Evolutionary conservation across 1,140 invertebrate genomes (phyloP), one percentile per base, ranked within the genome.

Genomic region (Phymorhynchus buccinoides): DNA sequence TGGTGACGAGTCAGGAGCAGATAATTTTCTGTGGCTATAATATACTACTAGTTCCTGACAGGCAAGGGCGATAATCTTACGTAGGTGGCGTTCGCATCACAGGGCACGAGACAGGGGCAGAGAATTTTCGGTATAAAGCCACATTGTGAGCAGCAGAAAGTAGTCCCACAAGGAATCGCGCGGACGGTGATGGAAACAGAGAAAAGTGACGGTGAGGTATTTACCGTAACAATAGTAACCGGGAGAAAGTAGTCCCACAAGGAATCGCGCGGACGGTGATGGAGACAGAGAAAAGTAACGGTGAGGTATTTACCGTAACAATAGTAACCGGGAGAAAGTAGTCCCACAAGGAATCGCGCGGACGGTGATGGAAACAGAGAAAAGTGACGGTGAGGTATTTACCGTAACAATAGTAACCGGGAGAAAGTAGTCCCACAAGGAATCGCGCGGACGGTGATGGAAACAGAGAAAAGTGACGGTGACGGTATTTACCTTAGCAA

Each of bases 121-220:
- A n/a, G n/a, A n/a, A n/a, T n/a, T n/a, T n/a, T n/a, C n/a, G n/a
- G n/a, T n/a, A n/a, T n/a, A n/a, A n/a, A 2, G 48, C 27, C 32
- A 35, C n/a, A 41, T 16, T 0, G 48, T 32, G 37, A 35, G 32
- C 3, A 52, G 79, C 42, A 62, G 27, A 35, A 62, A 56, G 32
- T 80, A 80, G 42, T 56, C 78, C 86, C 87, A 90, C 3, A 81
- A 56, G 4, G 48, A 82, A 3, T 83, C 52, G 0, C 44, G 32
- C 1, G 75, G 75, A 42, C 52, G 86, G 30, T 85, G 86, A 3
- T 85, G 48, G 48, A 75, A 18, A 3, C 22, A 27, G 6, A 90
- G 77, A 66, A 89, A 91, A 7, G 30, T 18, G 2, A 83, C 66
- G 3, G 86, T 89, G 3, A 89, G 79, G n/a, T n/a, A n/a, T 44